Conservation (phyloP, 2,113 vertebrate genomes). For the Sula dactylatra region DNA sequence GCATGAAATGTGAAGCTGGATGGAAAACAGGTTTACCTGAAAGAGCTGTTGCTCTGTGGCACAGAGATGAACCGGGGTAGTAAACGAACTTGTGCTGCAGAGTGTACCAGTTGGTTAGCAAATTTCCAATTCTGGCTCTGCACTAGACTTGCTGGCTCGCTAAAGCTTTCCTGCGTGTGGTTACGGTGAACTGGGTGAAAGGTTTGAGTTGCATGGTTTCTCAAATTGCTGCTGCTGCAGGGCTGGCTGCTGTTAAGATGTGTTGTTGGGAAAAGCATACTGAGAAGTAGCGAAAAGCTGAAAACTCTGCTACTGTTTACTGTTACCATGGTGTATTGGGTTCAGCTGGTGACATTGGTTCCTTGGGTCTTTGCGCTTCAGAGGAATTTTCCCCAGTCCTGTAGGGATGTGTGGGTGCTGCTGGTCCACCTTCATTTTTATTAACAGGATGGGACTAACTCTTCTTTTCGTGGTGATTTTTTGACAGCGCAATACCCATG, state of each 20-base stretch:
- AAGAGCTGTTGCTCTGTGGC: background rate
- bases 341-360: background rate
- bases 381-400: slow-evolving; percentile 31
- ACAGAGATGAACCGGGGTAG: background rate
- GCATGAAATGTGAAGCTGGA: background rate
- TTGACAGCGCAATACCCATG: background rate
- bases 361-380: slow-evolving; percentile 11
- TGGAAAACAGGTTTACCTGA: background rate
- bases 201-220: background rate
- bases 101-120: background rate
- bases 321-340: background rate
- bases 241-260: background rate
- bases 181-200: background rate
- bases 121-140: background rate
- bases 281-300: slow-evolving; percentile 12
- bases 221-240: background rate
- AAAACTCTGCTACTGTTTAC: slow-evolving; percentile 17
- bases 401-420: slow-evolving; percentile 19
- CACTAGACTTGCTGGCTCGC: background rate
- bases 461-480: background rate
- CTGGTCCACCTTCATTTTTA: background rate
- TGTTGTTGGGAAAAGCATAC: background rate
- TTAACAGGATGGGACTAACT: background rate
- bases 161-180: background rate
- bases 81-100: background rate